These are phyloP conservation scores for Pogonophryne albipinna DNA, from an alignment of 2,797 vertebrate species.

Conservation along the genomic window DNA sequence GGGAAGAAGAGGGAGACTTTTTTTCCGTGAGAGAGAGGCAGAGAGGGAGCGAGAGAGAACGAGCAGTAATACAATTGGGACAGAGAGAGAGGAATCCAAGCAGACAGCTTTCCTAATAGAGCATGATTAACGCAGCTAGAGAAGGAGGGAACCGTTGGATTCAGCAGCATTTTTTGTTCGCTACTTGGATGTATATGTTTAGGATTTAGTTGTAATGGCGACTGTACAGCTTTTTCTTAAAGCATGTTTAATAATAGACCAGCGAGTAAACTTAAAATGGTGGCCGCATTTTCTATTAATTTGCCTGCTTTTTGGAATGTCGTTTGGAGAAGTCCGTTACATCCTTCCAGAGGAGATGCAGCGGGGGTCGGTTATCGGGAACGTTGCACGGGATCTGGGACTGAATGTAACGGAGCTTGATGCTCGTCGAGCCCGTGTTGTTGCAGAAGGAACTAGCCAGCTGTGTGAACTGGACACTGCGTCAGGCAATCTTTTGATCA, in stretches of 20 bases:
- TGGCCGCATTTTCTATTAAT: constrained; percentile 48
- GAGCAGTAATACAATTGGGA: constrained; percentile 31
- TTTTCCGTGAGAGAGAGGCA: constrained; percentile 6
- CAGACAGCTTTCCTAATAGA: constrained; percentile 73
- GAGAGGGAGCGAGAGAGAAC: constrained; percentile 21
- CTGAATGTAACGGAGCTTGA: constrained; percentile 75
- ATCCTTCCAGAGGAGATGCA: constrained; percentile 84
- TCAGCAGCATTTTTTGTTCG: constrained; percentile 53
- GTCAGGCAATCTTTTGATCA: constrained; percentile 79
- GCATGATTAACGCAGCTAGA: constrained; percentile 68
- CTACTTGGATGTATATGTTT: constrained; percentile 31
- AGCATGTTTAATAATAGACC: constrained; percentile 42
- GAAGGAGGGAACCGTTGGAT: constrained; percentile 50
- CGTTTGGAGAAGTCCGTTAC: constrained; percentile 81
- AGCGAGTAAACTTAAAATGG: constrained; percentile 32
- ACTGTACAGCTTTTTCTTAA: constrained; percentile 20
- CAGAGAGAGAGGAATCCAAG: constrained; percentile 66
- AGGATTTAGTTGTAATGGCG: constrained; percentile 40
- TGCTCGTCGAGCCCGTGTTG: constrained; percentile 77
- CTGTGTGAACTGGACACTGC: constrained; percentile 77
- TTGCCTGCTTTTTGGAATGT: constrained; percentile 41
- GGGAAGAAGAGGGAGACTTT: constrained; percentile 9
- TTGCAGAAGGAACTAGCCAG: constrained; percentile 76
- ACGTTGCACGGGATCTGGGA: constrained; percentile 82
- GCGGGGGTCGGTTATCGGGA: constrained; percentile 82